phyloP scores from a whole-genome alignment of 2,797 vertebrate species.

The Girardinus metallicus region DNA sequence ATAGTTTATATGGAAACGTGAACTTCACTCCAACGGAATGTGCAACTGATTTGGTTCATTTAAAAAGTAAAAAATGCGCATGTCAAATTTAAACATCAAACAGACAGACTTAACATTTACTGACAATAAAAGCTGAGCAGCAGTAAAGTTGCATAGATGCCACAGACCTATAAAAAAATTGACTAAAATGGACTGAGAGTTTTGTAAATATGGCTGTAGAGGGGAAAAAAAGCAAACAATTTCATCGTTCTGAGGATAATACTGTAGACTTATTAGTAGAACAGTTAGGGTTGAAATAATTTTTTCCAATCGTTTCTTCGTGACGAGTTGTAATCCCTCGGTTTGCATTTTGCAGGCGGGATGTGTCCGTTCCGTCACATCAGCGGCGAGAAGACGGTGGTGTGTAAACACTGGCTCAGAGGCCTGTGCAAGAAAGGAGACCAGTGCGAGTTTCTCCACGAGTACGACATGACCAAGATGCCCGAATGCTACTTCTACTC shows the following conservation, averaged over 20 bases:
- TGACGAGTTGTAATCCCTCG: background rate
- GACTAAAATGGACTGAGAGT: background rate
- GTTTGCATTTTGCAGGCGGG: slow-evolving; percentile 80
- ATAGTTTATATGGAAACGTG: too few relatives aligned
- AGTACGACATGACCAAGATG: slow-evolving; percentile 99
- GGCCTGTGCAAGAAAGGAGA: slow-evolving; percentile 99
- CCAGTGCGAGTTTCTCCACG: slow-evolving; percentile 98
- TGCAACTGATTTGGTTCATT: too few relatives aligned
- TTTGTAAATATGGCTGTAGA: background rate
- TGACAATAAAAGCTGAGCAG: too few relatives aligned
- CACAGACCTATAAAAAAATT: background rate
- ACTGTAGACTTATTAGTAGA: background rate
- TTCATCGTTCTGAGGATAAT: background rate
- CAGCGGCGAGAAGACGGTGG: slow-evolving; percentile 98
- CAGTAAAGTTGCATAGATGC: too few relatives aligned
- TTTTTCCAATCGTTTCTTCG: background rate
- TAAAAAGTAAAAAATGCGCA: too few relatives aligned
- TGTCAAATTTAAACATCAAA: background rate
- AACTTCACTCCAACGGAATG: too few relatives aligned
- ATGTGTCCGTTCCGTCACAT: slow-evolving; percentile 99
- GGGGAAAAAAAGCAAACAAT: background rate
- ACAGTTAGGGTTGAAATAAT: background rate
- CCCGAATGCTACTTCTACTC: slow-evolving; percentile 99
- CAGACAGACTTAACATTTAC: background rate
- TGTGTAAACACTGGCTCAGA: slow-evolving; percentile 98